Evolutionary conservation across 2,113 vertebrate genomes (phyloP).

Genomic region (Eublepharis macularius): DNA sequence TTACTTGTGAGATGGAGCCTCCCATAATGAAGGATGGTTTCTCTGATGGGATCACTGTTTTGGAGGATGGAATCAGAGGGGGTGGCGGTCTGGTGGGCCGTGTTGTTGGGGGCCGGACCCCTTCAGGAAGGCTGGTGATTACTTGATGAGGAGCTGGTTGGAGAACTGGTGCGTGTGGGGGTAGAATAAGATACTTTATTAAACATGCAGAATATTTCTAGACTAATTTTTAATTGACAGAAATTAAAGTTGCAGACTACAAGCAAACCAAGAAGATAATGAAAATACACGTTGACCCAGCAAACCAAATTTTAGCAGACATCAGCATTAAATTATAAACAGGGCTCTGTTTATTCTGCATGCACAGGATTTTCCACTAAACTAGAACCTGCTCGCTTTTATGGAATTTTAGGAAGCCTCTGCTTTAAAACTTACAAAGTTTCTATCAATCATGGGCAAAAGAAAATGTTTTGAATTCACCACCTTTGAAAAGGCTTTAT

Average conservation of each 20-base stretch:
- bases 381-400: neutral
- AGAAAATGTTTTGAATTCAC: no score
- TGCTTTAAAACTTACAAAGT: neutral
- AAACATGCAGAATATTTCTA: conserved; percentile 16
- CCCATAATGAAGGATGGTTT: conserved; percentile 98
- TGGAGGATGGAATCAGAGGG: conserved; percentile 98
- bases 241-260: neutral
- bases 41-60: conserved; percentile 87
- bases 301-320: neutral
- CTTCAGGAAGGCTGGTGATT: conserved; percentile 87
- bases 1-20: conserved; percentile 96
- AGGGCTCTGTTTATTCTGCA: neutral
- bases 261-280: neutral
- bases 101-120: conserved; percentile 87
- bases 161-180: conserved; percentile 78
- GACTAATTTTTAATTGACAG: neutral
- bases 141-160: conserved; percentile 93
- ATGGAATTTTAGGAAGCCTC: neutral
- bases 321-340: neutral
- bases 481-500: neutral
- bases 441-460: neutral
- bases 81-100: conserved; percentile 92
- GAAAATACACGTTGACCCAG: neutral
- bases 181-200: neutral
- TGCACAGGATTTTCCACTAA: neutral